phyloP scores from a whole-genome alignment of 2,113 vertebrate species.

The Clupea harengus region DNA sequence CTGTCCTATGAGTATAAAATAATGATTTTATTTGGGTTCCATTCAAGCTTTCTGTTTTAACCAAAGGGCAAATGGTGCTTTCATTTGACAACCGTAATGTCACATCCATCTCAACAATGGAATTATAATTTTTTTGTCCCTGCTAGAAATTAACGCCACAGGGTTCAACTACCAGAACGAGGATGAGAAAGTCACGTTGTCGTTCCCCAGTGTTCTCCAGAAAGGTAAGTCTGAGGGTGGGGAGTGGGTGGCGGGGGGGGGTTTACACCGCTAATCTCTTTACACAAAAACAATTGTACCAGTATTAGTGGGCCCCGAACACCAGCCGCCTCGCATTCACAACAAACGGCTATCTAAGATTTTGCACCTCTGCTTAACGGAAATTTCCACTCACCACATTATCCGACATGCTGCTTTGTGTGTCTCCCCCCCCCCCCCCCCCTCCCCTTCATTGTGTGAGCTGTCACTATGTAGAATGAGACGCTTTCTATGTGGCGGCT shows the following conservation, averaged over 20 bases:
- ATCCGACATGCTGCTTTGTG: neutral
- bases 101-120: neutral
- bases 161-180: constrained; percentile 99
- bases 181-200: constrained; percentile 98
- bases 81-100: neutral
- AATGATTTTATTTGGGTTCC: neutral
- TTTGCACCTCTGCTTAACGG: neutral
- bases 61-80: neutral
- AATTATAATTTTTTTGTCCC: constrained; percentile 35
- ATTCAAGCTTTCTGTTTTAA: neutral
- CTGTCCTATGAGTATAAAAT: neutral
- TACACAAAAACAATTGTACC: neutral
- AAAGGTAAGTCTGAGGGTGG: constrained; percentile 75
- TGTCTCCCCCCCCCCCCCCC: neutral
- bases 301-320: neutral
- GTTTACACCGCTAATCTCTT: neutral
- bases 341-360: neutral
- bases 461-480: neutral
- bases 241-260: neutral
- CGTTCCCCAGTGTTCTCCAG: constrained; percentile 90
- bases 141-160: constrained; percentile 91
- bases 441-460: neutral
- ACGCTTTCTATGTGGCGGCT: neutral
- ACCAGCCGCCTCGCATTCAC: neutral
- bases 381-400: neutral